Percentiles rank a stretch among this genome's conserved stretches.
These are phyloP conservation scores for Cotesia chilonis DNA, from an alignment of 1,140 invertebrate genomes.

Conservation along the genomic window DNA sequence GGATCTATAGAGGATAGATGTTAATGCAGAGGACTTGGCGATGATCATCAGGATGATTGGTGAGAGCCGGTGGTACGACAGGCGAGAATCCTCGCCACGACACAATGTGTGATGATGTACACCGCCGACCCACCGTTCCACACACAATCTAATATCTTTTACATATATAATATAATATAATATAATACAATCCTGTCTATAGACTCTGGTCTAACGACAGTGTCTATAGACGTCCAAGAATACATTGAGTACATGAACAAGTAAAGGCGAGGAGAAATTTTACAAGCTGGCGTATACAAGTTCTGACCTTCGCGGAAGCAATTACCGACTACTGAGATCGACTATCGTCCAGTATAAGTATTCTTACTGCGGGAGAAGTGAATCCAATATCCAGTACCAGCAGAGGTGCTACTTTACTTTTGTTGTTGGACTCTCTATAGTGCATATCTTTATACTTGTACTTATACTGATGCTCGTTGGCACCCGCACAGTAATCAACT, in stretches of 20 bases:
- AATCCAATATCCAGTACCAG: background rate
- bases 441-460: background rate
- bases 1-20: background rate
- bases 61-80: conserved; percentile 22
- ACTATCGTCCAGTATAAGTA: conserved; percentile 32
- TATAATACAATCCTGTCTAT: background rate
- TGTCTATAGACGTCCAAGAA: too few relatives aligned
- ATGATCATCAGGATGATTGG: conserved; percentile 22
- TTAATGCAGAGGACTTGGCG: background rate
- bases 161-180: conserved; percentile 3
- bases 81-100: conserved; percentile 7
- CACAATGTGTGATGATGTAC: conserved; percentile 13
- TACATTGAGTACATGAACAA: background rate
- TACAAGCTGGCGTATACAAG: conserved; percentile 23
- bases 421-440: background rate
- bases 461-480: too few relatives aligned
- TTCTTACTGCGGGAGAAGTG: too few relatives aligned
- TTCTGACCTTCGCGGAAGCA: conserved; percentile 37
- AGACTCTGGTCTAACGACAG: too few relatives aligned
- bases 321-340: conserved; percentile 30
- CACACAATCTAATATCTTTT: background rate
- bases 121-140: too few relatives aligned
- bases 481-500: too few relatives aligned
- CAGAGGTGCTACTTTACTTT: background rate
- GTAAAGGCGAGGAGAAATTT: conserved; percentile 37